Evolutionary conservation across 2,113 vertebrate genomes (phyloP).

Genomic region (Cryptomyrus ogoouensis): DNA sequence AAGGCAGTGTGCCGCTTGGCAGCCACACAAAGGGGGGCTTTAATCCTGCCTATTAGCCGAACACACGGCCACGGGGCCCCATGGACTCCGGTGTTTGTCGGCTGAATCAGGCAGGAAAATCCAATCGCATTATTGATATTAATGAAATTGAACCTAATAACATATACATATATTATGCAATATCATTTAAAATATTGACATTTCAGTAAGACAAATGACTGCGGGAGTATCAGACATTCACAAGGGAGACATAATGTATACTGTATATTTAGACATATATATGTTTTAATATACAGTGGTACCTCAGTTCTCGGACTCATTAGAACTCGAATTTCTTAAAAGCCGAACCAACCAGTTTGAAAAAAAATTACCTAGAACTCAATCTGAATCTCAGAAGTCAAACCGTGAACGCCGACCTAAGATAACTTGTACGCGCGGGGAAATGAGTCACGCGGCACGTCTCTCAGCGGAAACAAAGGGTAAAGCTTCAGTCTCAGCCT

Average conservation of each 20-base stretch:
- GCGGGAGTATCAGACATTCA: neutral
- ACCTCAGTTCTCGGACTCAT: too few species aligned
- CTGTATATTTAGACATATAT: neutral
- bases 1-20: neutral
- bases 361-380: too few species aligned
- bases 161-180: neutral
- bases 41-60: slow-evolving; percentile 14
- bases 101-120: slow-evolving; percentile 16
- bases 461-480: too few species aligned
- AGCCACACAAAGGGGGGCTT: slow-evolving; percentile 21
- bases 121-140: neutral
- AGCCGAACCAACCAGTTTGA: too few species aligned
- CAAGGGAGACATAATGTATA: neutral
- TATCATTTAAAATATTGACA: neutral
- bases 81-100: neutral
- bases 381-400: too few species aligned
- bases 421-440: too few species aligned
- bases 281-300: neutral
- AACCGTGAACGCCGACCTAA: too few species aligned
- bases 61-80: neutral
- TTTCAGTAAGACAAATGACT: neutral
- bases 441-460: too few species aligned
- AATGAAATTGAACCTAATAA: slow-evolving; percentile 4
- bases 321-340: too few species aligned
- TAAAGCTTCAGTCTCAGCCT: too few species aligned